phyloP scores from a whole-genome alignment of 2,888 invertebrate species.

The Agrochola litura region DNA sequence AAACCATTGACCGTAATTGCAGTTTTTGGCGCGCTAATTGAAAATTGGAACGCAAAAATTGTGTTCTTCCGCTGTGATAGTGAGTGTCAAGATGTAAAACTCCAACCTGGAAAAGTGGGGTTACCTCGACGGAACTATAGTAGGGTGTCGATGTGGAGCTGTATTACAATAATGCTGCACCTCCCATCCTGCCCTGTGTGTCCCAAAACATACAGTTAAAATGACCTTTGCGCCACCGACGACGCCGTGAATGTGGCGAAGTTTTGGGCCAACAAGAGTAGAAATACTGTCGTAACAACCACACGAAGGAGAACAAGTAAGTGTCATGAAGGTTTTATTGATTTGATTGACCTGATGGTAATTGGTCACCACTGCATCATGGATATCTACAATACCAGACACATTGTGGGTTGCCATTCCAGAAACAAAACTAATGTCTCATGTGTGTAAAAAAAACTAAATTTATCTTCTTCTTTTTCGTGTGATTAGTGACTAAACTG shows the following conservation, averaged over 20 bases:
- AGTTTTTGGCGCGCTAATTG: conserved; percentile 1
- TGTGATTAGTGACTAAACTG: too few relatives aligned
- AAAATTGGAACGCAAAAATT: not conserved
- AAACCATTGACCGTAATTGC: conserved; percentile 42
- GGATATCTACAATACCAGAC: not conserved
- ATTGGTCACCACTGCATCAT: not conserved
- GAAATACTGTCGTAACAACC: not conserved
- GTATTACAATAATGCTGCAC: too few relatives aligned
- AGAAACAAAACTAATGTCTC: not conserved
- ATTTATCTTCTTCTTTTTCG: too few relatives aligned
- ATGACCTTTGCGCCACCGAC: too few relatives aligned
- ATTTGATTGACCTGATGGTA: not conserved
- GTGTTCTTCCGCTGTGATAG: not conserved
- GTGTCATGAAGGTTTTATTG: not conserved
- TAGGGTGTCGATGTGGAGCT: not conserved
- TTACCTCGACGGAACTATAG: not conserved
- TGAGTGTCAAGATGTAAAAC: not conserved
- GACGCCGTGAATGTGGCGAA: not conserved
- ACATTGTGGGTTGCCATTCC: not conserved
- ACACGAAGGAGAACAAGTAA: not conserved
- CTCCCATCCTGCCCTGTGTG: too few relatives aligned
- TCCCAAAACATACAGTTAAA: not conserved
- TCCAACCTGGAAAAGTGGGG: not conserved
- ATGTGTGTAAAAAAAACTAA: not conserved
- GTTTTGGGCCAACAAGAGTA: not conserved